Percentiles rank a stretch among this genome's conserved stretches.
Evolutionary conservation across 2,113 vertebrate species (phyloP).

Genomic region (Microtus ochrogaster): DNA sequence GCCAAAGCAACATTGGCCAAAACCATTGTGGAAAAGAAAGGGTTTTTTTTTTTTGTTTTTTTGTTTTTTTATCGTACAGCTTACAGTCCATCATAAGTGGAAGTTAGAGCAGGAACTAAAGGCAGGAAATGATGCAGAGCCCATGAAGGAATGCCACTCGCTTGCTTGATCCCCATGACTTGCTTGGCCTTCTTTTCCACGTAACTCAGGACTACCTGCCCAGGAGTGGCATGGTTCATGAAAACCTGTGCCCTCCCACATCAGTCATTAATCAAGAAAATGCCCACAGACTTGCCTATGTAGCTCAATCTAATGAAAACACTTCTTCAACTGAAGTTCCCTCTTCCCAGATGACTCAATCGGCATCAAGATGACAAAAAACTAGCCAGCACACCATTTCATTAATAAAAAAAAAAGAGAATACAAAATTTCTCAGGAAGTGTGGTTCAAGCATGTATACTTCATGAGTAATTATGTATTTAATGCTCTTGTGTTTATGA

Average conservation of each 20-base stretch:
- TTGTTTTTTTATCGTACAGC: neutral
- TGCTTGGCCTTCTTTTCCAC: neutral
- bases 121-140: neutral
- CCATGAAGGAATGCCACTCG: neutral
- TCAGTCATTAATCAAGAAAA: neutral
- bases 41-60: neutral
- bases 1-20: neutral
- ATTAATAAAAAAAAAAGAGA: neutral
- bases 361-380: neutral
- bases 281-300: neutral
- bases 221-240: neutral
- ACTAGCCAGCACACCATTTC: neutral
- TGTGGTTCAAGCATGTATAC: neutral
- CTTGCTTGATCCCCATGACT: neutral
- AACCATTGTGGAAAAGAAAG: neutral
- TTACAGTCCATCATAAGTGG: neutral
- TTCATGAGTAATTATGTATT: neutral
- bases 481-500: neutral
- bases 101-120: neutral
- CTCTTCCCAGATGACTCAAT: neutral
- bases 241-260: neutral
- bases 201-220: neutral
- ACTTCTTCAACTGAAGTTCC: neutral
- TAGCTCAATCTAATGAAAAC: neutral
- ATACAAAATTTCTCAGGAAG: constrained; percentile 19